Conservation (phyloP, 2,113 vertebrate species). For the Cyanocitta stelleri region DNA sequence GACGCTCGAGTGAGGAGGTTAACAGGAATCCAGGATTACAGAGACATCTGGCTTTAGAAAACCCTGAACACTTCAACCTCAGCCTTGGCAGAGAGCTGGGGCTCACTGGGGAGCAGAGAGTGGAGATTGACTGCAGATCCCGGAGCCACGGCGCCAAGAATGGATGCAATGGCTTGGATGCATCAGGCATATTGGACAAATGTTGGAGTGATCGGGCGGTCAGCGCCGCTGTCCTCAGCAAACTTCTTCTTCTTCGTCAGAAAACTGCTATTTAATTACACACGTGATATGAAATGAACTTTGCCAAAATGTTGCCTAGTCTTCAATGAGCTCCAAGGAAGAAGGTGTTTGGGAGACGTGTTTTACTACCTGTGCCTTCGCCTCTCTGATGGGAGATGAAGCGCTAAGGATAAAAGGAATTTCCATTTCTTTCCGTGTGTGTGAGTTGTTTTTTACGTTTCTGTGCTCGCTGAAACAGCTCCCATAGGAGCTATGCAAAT, state of each 20-base stretch:
- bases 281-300: neutral
- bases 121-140: neutral
- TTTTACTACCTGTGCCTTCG: neutral
- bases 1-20: neutral
- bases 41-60: conserved; percentile 11
- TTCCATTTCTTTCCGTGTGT: neutral
- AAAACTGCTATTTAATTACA: neutral
- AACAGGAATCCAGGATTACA: neutral
- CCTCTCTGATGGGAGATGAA: neutral
- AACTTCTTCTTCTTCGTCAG: neutral
- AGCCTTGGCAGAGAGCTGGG: neutral
- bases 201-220: accelerated
- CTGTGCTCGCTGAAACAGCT: neutral
- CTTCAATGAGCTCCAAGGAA: neutral
- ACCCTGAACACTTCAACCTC: neutral
- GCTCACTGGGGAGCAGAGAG: neutral
- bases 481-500: neutral
- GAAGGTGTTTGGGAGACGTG: neutral
- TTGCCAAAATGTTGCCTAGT: neutral
- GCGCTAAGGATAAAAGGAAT: neutral
- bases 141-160: neutral
- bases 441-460: neutral
- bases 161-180: neutral
- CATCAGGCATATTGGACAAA: neutral
- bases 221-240: neutral